Conservation (phyloP, 2,797 vertebrate species). For the Leptoclinus maculatus region DNA sequence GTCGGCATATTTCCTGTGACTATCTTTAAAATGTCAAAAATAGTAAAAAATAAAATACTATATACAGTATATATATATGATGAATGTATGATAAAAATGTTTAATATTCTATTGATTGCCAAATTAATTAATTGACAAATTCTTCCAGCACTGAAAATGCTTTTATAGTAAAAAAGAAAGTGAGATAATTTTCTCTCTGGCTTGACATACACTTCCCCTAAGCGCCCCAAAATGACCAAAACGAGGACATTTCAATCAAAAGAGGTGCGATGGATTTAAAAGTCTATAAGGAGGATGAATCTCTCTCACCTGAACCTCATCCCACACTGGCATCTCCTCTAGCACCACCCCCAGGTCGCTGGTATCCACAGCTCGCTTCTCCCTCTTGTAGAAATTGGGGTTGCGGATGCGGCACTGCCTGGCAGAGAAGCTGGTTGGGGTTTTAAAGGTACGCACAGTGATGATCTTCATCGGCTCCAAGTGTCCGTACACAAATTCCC, state of each 20-base stretch:
- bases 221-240: not conserved
- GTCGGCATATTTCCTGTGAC: no score
- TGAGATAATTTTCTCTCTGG: no score
- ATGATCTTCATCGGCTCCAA: slow-evolving; percentile 93
- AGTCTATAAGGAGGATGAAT: not conserved
- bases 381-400: slow-evolving; percentile 82
- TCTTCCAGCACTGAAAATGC: no score
- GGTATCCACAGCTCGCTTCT: slow-evolving; percentile 88
- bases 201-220: no score
- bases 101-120: no score
- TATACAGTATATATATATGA: no score
- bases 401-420: slow-evolving; percentile 88
- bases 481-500: slow-evolving; percentile 85
- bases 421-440: slow-evolving; percentile 91
- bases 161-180: no score
- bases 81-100: no score
- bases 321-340: slow-evolving; percentile 88
- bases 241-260: not conserved
- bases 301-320: slow-evolving; percentile 84
- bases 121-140: no score
- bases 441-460: slow-evolving; percentile 90
- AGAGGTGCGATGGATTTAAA: not conserved
- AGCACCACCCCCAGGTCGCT: slow-evolving; percentile 86
- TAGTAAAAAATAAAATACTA: no score
- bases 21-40: no score